These are phyloP conservation scores for Xestia c-nigrum DNA, from an alignment of 2,888 invertebrate genomes.

Conservation along the genomic window DNA sequence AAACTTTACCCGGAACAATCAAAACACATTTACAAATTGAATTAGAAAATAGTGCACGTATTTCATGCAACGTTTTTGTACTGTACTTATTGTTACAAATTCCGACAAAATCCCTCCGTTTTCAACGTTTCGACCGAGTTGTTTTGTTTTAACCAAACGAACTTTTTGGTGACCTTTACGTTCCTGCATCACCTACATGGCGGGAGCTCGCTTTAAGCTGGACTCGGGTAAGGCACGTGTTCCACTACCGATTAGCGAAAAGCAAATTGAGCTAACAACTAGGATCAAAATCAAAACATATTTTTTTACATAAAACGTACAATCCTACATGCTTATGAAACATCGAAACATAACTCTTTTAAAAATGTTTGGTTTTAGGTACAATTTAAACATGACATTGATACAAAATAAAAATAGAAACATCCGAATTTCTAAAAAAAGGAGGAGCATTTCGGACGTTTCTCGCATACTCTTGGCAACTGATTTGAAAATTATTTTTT, in stretches of 20 bases:
- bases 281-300: background rate
- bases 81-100: background rate
- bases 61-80: background rate
- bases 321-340: background rate
- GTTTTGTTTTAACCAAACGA: background rate
- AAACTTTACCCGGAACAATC: background rate
- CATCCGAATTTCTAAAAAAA: too few species aligned
- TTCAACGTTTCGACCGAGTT: slow-evolving; percentile 4
- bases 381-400: too few species aligned
- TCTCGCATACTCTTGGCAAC: too few species aligned
- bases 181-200: background rate
- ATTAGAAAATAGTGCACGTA: background rate
- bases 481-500: too few species aligned
- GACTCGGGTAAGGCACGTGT: background rate
- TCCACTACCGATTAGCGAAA: background rate
- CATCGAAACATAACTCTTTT: background rate
- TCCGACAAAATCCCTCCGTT: background rate
- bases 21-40: background rate
- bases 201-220: background rate
- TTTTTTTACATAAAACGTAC: background rate
- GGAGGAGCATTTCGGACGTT: too few species aligned
- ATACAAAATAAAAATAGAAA: too few species aligned
- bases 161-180: slow-evolving; percentile 11
- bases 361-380: too few species aligned
- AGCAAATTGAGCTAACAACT: background rate